These are phyloP conservation scores for Apis cerana DNA, from an alignment of 1,140 invertebrate species.

Conservation along the genomic window DNA sequence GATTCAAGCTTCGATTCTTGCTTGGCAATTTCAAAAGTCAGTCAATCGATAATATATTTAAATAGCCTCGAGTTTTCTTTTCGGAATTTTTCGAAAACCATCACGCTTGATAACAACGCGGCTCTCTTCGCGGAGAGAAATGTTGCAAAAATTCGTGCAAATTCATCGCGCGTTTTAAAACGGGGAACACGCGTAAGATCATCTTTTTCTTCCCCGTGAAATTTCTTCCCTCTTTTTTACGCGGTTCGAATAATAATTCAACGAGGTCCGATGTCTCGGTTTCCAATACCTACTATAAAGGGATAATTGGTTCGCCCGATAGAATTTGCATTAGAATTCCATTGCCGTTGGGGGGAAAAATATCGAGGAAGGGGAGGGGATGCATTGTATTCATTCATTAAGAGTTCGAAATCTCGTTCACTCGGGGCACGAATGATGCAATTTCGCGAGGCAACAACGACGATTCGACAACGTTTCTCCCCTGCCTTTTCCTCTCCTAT, in stretches of 20 bases:
- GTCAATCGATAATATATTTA: constrained; percentile 53
- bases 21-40: constrained; percentile 15
- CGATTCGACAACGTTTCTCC: too few species aligned
- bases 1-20: constrained; percentile 23
- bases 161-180: too few species aligned
- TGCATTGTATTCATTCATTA: constrained; percentile 28
- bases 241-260: background rate
- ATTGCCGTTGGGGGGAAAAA: background rate
- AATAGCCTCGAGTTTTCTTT: background rate
- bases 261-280: background rate
- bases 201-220: background rate
- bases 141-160: too few species aligned
- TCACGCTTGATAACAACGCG: too few species aligned
- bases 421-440: background rate
- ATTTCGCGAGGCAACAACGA: background rate
- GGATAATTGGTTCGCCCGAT: constrained; percentile 18
- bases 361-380: background rate
- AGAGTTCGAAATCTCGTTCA: constrained; percentile 9
- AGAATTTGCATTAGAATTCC: constrained; percentile 28
- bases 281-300: background rate
- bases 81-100: too few species aligned
- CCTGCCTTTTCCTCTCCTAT: background rate
- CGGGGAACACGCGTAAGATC: too few species aligned
- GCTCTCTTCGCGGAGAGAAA: too few species aligned
- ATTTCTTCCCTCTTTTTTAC: background rate